phyloP scores from a whole-genome alignment of 2,888 invertebrate genomes.

The Hyalella azteca region DNA sequence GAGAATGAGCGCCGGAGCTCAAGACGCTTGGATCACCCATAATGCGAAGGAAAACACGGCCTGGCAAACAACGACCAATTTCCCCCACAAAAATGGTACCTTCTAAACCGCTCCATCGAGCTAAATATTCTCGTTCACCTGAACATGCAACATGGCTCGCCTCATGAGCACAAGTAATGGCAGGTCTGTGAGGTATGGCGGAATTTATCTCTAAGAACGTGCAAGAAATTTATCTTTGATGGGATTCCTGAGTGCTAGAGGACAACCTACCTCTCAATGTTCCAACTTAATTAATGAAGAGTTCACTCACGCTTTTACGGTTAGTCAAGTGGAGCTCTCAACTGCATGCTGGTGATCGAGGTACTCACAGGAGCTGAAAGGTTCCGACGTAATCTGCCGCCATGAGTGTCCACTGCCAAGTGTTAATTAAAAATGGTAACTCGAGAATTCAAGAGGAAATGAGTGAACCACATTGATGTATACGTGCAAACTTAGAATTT shows the following conservation, averaged over 20 bases:
- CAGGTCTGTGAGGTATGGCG: not conserved
- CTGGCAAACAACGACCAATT: slow-evolving; percentile 36
- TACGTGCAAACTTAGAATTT: too few relatives aligned
- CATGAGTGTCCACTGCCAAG: too few relatives aligned
- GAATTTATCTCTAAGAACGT: not conserved
- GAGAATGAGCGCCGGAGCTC: slow-evolving; percentile 25
- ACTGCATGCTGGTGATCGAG: too few relatives aligned
- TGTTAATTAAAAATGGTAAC: too few relatives aligned
- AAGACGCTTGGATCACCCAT: slow-evolving; percentile 30
- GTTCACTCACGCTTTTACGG: not conserved
- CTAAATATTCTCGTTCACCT: slow-evolving; percentile 16
- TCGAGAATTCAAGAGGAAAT: too few relatives aligned
- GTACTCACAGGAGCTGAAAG: too few relatives aligned
- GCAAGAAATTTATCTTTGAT: slow-evolving; percentile 18
- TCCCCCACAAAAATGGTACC: slow-evolving; percentile 19
- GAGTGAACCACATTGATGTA: too few relatives aligned
- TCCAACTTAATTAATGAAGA: not conserved
- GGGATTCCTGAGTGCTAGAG: not conserved
- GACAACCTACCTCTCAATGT: not conserved
- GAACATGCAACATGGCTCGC: slow-evolving; percentile 13
- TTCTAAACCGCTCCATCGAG: slow-evolving; percentile 16
- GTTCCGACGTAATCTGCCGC: too few relatives aligned
- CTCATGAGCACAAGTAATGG: slow-evolving; percentile 10
- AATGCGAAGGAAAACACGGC: slow-evolving; percentile 34
- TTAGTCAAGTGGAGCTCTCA: not conserved